Percentiles rank a stretch among this genome's conserved stretches.
phyloP scores from a whole-genome alignment of 1,140 invertebrate species.

The Lasioglossum albipes region DNA sequence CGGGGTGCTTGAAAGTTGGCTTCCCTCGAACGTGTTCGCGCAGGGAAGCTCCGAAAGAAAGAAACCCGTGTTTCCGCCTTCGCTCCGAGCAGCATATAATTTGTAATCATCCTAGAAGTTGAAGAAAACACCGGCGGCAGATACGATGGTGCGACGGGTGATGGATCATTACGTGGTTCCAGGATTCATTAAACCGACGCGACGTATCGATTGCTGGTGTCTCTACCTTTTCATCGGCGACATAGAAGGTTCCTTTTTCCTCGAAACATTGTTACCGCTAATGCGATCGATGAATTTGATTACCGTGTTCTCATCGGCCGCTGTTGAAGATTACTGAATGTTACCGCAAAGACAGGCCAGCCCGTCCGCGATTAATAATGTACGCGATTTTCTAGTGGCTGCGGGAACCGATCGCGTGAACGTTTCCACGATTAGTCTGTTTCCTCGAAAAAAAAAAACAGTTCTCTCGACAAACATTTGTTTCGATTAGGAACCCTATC shows the following conservation, averaged over 20 bases:
- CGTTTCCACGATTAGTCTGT: neutral
- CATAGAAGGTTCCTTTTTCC: slow-evolving; percentile 4
- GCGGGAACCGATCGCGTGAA: neutral
- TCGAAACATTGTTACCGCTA: slow-evolving; percentile 28
- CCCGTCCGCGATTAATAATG: neutral
- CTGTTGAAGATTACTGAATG: slow-evolving; percentile 10
- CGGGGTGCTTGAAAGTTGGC: too few relatives aligned
- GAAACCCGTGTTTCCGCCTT: too few relatives aligned
- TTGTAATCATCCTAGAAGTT: neutral
- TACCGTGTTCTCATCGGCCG: slow-evolving; percentile 7
- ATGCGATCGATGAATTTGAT: slow-evolving; percentile 49
- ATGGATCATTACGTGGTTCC: slow-evolving; percentile 42
- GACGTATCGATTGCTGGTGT: slow-evolving; percentile 33
- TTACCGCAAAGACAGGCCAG: slow-evolving; percentile 6
- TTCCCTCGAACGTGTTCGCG: neutral
- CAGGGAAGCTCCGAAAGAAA: neutral
- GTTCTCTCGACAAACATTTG: neutral
- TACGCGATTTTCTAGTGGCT: neutral
- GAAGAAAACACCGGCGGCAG: slow-evolving; percentile 8
- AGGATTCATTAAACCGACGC: slow-evolving; percentile 44
- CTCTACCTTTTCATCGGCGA: slow-evolving; percentile 21
- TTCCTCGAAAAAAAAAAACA: neutral
- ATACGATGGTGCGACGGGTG: slow-evolving; percentile 33
- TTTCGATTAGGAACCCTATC: neutral
- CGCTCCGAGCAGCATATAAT: neutral